Evolutionary conservation across 1,140 invertebrate genomes (phyloP).

Genomic region (Orchesella cincta): DNA sequence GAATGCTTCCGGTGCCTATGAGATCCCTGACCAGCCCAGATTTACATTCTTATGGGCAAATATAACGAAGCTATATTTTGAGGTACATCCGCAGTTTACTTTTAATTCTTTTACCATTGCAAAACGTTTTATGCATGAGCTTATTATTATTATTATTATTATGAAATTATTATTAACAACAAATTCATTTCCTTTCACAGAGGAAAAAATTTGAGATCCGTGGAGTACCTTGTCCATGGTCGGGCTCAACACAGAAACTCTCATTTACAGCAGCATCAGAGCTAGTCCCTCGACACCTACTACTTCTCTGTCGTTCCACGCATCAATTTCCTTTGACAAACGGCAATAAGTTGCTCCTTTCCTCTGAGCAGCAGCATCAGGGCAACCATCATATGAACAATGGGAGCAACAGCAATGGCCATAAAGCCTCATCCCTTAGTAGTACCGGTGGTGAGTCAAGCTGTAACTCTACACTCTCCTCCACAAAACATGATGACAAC

Average conservation of each 20-base stretch:
- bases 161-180: slow-evolving; percentile 22
- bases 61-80: slow-evolving; percentile 90
- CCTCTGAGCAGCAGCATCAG: slow-evolving; percentile 9
- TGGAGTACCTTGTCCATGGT: slow-evolving; percentile 69
- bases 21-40: slow-evolving; percentile 52
- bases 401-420: not conserved
- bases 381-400: not conserved
- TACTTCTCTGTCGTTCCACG: slow-evolving; percentile 83
- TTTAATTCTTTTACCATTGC: too few species aligned
- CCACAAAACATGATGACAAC: slow-evolving; percentile 50
- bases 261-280: slow-evolving; percentile 86
- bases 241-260: slow-evolving; percentile 66
- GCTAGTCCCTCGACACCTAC: slow-evolving; percentile 85
- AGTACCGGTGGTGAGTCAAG: slow-evolving; percentile 43
- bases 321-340: slow-evolving; percentile 90
- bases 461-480: slow-evolving; percentile 38
- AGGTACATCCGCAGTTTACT: slow-evolving; percentile 64
- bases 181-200: slow-evolving; percentile 58
- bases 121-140: too few species aligned
- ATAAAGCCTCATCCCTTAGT: slow-evolving; percentile 45
- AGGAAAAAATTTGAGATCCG: slow-evolving; percentile 95
- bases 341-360: slow-evolving; percentile 38
- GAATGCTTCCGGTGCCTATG: slow-evolving; percentile 54
- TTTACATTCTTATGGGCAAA: slow-evolving; percentile 84
- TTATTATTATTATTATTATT: not conserved